phyloP scores from a whole-genome alignment of 2,888 invertebrate species.

The Sminthurinus aureus region DNA sequence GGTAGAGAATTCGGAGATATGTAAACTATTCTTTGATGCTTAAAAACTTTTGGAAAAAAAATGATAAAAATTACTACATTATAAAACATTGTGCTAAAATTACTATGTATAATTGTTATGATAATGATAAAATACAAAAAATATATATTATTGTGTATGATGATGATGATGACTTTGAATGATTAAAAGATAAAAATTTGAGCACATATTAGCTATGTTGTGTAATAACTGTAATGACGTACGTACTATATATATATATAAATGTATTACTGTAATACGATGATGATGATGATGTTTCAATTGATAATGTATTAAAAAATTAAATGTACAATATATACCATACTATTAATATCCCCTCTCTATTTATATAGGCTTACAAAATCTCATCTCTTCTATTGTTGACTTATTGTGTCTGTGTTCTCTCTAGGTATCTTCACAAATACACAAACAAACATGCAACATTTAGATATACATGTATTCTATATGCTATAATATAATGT shows the following conservation, averaged over 20 bases:
- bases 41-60: neutral
- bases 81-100: neutral
- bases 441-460: constrained; percentile 3
- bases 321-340: neutral
- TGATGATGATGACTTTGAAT: constrained; percentile 37
- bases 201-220: constrained; percentile 37
- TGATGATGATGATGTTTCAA: constrained; percentile 24
- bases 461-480: neutral
- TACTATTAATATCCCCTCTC: constrained; percentile 2
- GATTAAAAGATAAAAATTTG: constrained; percentile 22
- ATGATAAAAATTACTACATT: neutral
- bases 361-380: neutral
- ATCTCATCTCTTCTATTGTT: neutral
- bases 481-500: neutral
- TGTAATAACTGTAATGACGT: constrained; percentile 36
- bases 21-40: too few relatives aligned
- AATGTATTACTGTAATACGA: neutral
- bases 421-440: neutral
- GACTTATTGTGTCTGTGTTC: neutral
- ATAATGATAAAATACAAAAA: constrained; percentile 9
- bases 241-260: constrained; percentile 16
- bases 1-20: constrained; percentile 50
- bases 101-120: constrained; percentile 24
- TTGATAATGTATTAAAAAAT: constrained; percentile 8
- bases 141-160: constrained; percentile 24